phyloP scores from a whole-genome alignment of 1,140 invertebrate species.

The Drosophila sturtevanti region DNA sequence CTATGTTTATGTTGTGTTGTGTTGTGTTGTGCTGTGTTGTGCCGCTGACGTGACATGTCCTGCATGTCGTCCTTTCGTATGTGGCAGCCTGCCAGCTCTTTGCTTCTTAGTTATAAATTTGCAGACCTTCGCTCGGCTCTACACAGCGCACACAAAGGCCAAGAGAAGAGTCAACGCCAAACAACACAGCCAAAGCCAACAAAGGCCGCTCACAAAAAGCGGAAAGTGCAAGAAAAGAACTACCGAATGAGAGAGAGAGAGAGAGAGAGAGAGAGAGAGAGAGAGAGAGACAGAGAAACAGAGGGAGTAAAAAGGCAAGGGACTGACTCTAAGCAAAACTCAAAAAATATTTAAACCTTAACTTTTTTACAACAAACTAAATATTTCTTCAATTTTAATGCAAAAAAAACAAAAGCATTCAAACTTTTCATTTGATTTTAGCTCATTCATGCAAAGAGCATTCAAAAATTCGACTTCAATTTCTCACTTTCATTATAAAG shows the following conservation, averaged over 20 bases:
- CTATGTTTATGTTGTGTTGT: slow-evolving; percentile 30
- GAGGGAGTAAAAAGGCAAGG: no score
- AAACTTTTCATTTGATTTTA: no score
- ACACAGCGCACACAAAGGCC: slow-evolving; percentile 13
- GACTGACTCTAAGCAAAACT: no score
- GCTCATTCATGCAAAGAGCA: no score
- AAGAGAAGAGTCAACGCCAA: slow-evolving; percentile 53
- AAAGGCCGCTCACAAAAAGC: not conserved
- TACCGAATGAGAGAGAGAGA: not conserved
- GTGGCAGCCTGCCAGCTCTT: slow-evolving; percentile 49
- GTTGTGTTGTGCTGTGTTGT: slow-evolving; percentile 65
- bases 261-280: no score
- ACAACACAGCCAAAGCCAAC: slow-evolving; percentile 28
- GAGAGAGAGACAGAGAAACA: no score
- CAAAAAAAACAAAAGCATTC: no score
- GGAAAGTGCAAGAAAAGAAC: not conserved
- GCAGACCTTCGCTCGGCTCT: not conserved
- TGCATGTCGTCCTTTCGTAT: slow-evolving; percentile 49
- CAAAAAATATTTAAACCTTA: no score
- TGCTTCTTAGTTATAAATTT: slow-evolving; percentile 37
- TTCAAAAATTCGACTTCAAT: no score
- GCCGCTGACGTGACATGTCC: slow-evolving; percentile 77
- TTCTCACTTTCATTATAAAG: no score
- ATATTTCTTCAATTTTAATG: no score
- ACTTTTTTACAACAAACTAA: no score